A percentile compares a stretch with the other conserved stretches of the same genome.
Evolutionary conservation across 2,113 vertebrate genomes (phyloP).

Genomic region (Alethe castanea): DNA sequence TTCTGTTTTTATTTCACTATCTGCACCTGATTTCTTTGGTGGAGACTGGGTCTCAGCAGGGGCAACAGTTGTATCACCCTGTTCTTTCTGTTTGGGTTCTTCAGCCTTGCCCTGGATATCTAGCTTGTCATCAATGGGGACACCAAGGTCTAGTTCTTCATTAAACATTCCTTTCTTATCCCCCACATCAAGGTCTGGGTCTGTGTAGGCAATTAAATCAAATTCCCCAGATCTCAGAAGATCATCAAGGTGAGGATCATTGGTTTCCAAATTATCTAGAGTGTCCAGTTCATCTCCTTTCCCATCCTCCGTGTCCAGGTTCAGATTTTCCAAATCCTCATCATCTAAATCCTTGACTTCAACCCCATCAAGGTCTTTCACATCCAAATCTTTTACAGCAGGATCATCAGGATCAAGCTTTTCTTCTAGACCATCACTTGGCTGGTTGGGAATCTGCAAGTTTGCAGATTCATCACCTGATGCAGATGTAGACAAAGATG

Average conservation of each 20-base stretch:
- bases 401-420: conserved; percentile 92
- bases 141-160: conserved; percentile 89
- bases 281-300: conserved; percentile 93
- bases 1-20: conserved; percentile 75
- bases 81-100: conserved; percentile 67
- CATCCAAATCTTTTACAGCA: conserved; percentile 92
- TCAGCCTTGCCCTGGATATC: conserved; percentile 66
- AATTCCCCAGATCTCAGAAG: conserved; percentile 92
- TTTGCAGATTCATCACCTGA: conserved; percentile 60
- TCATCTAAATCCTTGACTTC: conserved; percentile 98
- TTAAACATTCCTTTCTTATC: conserved; percentile 98
- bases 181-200: conserved; percentile 91
- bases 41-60: conserved; percentile 51
- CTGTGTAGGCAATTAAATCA: conserved; percentile 95
- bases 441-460: conserved; percentile 58
- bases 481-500: conserved; percentile 65
- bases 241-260: conserved; percentile 92
- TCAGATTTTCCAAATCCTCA: conserved; percentile 92
- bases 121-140: conserved; percentile 83
- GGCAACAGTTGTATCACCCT: conserved; percentile 46
- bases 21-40: conserved; percentile 58
- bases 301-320: conserved; percentile 91
- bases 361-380: conserved; percentile 82
- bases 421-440: conserved; percentile 82
- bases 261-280: conserved; percentile 84